Evolutionary conservation across 1,140 invertebrate species (phyloP), one percentile per base, ranked within the genome.

Genomic region (Cydia amplana): DNA sequence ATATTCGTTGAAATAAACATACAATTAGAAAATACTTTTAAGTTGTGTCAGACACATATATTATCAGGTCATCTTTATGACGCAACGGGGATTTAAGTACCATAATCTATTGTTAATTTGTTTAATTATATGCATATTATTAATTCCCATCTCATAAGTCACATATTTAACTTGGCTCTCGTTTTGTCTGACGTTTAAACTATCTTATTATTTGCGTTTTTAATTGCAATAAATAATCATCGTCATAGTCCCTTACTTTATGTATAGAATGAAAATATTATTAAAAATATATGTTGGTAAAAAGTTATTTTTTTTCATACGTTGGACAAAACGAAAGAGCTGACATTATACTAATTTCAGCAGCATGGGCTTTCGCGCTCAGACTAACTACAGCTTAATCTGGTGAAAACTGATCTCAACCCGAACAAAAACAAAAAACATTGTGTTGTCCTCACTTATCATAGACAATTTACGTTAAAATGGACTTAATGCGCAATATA

Each of bases 341-440:
- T 16, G n/a, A 40, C 32, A 70, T 70, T 20, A n/a, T 75, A 40
- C 63, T 51, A 40, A 70, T 77, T 70, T 75, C 67, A 74, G 79
- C 77, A 81, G 82, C 82, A 83, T 83, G 80, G 77, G 80, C 80
- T 81, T 84, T 32, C 49, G 76, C 77, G 16, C 28, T 16, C 18
- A 25, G 36, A 51, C 43, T 51, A 51, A 73, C 72, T 49, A 3
- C 43, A 49, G 18, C 32, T 46, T 60, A 60, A 60, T 60, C 18
- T 23, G 55, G 55, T 60, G 18, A 60, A 23, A 60, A 60, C 55
- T 23, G 16, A 5, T 60, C n/a, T 20, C n/a, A n/a, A 3, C 36
- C 18, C 4, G 16, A 43, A 5, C 7, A n/a, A 12, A 2, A 16
- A 46, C 10, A 46, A 46, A 46, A 43, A 46, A 72, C 43, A 72